phyloP scores from a whole-genome alignment of 2,797 vertebrate species.

The Lindbergichthys nudifrons region DNA sequence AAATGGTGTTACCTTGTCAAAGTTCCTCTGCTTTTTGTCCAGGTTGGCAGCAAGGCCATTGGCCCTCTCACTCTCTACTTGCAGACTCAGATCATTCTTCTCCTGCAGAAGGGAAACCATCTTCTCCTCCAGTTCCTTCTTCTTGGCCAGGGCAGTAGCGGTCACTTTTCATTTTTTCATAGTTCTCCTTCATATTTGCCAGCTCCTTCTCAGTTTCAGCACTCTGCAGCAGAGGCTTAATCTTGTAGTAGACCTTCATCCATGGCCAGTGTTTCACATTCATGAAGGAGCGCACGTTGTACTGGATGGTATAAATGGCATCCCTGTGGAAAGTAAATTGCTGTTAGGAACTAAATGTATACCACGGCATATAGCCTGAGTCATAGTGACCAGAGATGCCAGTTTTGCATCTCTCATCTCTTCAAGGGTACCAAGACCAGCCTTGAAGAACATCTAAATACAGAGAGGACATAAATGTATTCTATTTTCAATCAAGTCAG shows the following conservation, averaged over 20 bases:
- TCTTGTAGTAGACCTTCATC: constrained; percentile 96
- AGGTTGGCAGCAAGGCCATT: constrained; percentile 84
- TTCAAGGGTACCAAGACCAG: constrained; percentile 87
- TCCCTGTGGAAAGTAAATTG: no score
- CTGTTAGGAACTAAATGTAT: no score
- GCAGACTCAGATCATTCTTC: constrained; percentile 91
- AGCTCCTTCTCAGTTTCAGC: constrained; percentile 92
- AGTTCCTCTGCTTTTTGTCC: constrained; percentile 88
- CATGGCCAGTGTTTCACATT: constrained; percentile 94
- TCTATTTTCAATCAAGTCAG: no score
- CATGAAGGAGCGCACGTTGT: no score
- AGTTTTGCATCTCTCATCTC: constrained; percentile 90
- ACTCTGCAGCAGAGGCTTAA: constrained; percentile 91
- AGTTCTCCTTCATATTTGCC: constrained; percentile 88
- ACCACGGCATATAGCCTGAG: constrained; percentile 86
- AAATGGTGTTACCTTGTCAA: constrained; percentile 76
- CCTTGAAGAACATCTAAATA: constrained; percentile 89
- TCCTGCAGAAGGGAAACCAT: constrained; percentile 90
- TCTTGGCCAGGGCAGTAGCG: constrained; percentile 86
- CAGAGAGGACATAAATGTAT: no score
- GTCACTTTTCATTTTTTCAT: constrained; percentile 79
- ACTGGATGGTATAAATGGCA: no score
- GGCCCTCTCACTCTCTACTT: constrained; percentile 88
- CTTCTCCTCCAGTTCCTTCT: constrained; percentile 92
- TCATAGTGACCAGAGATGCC: constrained; percentile 84